Evolutionary conservation across 1,140 invertebrate genomes (phyloP).

Genomic region (Cherax quadricarinatus): DNA sequence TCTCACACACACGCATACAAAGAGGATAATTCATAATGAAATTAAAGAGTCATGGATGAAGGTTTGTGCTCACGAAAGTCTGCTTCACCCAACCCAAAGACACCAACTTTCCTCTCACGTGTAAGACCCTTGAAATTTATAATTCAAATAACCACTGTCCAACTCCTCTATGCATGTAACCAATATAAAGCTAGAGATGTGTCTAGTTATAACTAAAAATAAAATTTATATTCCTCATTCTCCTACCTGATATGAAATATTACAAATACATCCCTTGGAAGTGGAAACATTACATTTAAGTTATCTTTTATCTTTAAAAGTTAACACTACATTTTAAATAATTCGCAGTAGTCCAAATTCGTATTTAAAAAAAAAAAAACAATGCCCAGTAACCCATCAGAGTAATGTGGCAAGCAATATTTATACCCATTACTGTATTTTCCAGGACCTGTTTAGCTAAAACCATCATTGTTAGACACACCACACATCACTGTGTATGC

Average conservation of each 20-base stretch:
- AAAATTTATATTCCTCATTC: neutral
- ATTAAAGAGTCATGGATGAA: too few relatives aligned
- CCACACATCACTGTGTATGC: neutral
- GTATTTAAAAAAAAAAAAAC: neutral
- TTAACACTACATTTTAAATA: neutral
- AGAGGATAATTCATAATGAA: too few relatives aligned
- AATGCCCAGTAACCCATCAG: slow-evolving; percentile 24
- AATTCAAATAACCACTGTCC: too few relatives aligned
- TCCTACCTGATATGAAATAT: neutral
- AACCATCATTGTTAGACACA: neutral
- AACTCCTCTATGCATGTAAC: too few relatives aligned
- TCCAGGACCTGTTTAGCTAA: neutral
- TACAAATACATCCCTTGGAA: neutral
- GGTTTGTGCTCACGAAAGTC: too few relatives aligned
- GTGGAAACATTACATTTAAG: neutral
- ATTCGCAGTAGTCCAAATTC: neutral
- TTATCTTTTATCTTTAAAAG: neutral
- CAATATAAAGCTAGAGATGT: too few relatives aligned
- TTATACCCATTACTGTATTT: neutral
- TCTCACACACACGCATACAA: too few relatives aligned
- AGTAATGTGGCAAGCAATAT: slow-evolving; percentile 24
- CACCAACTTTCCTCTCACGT: too few relatives aligned
- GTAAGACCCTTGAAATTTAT: too few relatives aligned
- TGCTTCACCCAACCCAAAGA: too few relatives aligned
- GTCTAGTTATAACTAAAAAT: neutral